Percentiles rank a stretch among this genome's conserved stretches.
phyloP scores from a whole-genome alignment of 2,797 vertebrate species.

The Danio kyathit region DNA sequence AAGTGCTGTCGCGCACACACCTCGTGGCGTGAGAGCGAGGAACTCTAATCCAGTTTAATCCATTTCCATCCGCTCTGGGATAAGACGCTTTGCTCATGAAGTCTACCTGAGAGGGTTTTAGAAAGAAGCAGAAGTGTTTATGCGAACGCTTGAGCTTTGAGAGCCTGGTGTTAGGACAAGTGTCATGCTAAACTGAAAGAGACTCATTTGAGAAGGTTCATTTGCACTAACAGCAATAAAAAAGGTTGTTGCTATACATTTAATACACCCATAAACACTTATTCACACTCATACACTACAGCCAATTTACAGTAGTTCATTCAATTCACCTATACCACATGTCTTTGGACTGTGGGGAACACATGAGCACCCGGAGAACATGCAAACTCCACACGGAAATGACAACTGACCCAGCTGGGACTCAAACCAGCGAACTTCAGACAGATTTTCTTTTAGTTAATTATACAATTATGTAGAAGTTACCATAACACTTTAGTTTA shows the following conservation, averaged over 20 bases:
- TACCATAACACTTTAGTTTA: no score
- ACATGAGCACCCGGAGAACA: no score
- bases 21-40: constrained; percentile 46
- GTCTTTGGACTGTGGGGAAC: no score
- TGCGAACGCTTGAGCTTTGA: constrained; percentile 32
- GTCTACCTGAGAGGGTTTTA: constrained; percentile 59
- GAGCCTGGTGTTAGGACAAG: constrained; percentile 48
- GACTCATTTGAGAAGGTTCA: constrained; percentile 50
- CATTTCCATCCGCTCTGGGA: constrained; percentile 57
- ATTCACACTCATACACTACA: no score
- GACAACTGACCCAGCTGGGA: no score
- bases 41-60: constrained; percentile 65
- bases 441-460: no score
- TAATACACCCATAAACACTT: no score
- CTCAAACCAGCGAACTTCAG: no score
- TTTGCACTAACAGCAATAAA: constrained; percentile 32
- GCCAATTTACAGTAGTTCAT: no score
- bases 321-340: no score
- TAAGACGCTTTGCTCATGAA: constrained; percentile 59
- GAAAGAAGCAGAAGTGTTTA: constrained; percentile 48
- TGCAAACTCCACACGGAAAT: no score
- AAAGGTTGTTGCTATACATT: background rate
- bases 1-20: constrained; percentile 61
- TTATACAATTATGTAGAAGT: no score
- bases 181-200: constrained; percentile 44